Percentiles rank a stretch among this genome's conserved stretches.
These are phyloP conservation scores for Drosophila nigromelanica DNA, from an alignment of 1,140 invertebrate species.

Conservation along the genomic window DNA sequence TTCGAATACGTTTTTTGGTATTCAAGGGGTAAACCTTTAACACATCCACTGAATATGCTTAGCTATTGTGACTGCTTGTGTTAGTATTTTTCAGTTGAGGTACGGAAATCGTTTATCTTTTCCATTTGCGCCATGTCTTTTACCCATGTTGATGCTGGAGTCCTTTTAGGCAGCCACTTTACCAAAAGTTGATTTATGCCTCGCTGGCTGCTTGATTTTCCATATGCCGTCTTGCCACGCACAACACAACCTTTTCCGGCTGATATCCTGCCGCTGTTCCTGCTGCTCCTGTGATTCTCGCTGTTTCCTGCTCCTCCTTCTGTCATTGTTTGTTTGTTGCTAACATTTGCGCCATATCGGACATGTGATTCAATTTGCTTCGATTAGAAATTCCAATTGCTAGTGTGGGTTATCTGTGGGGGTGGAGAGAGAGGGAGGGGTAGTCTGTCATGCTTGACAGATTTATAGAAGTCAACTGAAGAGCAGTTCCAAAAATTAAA, in stretches of 20 bases:
- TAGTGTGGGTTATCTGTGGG: background rate
- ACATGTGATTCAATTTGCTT: conserved; percentile 80
- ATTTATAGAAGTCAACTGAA: conserved; percentile 71
- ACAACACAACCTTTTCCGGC: conserved; percentile 36
- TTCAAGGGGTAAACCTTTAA: background rate
- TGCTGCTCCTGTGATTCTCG: background rate
- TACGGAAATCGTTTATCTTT: conserved; percentile 48
- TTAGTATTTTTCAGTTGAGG: conserved; percentile 6
- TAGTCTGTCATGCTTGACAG: conserved; percentile 52
- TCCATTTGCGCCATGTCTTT: conserved; percentile 12
- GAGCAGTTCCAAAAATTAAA: conserved; percentile 64
- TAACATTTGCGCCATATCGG: conserved; percentile 50
- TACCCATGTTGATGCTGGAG: conserved; percentile 5
- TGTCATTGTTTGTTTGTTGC: conserved; percentile 50
- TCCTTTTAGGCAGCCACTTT: conserved; percentile 48
- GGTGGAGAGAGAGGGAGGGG: background rate
- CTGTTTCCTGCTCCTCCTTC: background rate
- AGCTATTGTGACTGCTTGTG: background rate
- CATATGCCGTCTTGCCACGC: conserved; percentile 31
- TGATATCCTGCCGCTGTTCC: conserved; percentile 25
- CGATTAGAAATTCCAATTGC: conserved; percentile 75
- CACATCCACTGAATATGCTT: background rate
- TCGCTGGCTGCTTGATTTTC: conserved; percentile 44
- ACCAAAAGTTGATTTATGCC: conserved; percentile 55
- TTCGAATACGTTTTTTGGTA: background rate